Evolutionary conservation across 2,888 invertebrate species (phyloP).

Genomic region (Morpho helenor): DNA sequence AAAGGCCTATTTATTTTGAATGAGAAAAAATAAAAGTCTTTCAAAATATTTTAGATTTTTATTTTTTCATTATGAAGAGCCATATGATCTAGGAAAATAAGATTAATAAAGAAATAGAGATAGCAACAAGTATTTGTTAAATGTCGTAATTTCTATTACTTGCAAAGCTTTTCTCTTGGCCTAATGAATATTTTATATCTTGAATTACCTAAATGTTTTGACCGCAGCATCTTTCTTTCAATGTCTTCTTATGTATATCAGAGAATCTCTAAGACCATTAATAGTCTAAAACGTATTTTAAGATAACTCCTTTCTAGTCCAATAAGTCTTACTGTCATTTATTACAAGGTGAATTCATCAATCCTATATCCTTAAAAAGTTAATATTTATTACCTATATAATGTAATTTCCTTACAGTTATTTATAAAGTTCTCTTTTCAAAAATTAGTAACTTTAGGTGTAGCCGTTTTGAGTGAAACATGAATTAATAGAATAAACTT

Average conservation of each 20-base stretch:
- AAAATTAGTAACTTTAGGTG: too few species aligned
- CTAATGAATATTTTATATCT: background rate
- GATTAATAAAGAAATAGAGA: too few species aligned
- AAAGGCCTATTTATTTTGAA: too few species aligned
- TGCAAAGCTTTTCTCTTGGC: background rate
- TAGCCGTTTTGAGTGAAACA: too few species aligned
- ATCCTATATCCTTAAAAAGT: constrained; percentile 1
- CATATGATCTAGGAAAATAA: too few species aligned
- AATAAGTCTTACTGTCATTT: constrained; percentile 5
- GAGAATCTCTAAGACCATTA: constrained; percentile 24
- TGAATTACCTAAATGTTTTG: background rate
- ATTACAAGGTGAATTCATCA: constrained; percentile 17
- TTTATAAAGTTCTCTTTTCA: background rate
- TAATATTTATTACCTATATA: background rate
- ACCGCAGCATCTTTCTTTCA: constrained; percentile 17
- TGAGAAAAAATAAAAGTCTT: too few species aligned
- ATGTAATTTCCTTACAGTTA: background rate
- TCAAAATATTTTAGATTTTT: too few species aligned
- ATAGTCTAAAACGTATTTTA: constrained; percentile 10
- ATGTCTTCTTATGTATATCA: constrained; percentile 15
- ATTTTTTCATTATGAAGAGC: too few species aligned
- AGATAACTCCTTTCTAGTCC: constrained; percentile 18
- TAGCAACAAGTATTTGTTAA: too few species aligned
- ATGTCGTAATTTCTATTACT: background rate
- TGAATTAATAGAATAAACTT: too few species aligned